Conservation (phyloP, 2,888 invertebrate genomes). For the Euproctis similis region DNA sequence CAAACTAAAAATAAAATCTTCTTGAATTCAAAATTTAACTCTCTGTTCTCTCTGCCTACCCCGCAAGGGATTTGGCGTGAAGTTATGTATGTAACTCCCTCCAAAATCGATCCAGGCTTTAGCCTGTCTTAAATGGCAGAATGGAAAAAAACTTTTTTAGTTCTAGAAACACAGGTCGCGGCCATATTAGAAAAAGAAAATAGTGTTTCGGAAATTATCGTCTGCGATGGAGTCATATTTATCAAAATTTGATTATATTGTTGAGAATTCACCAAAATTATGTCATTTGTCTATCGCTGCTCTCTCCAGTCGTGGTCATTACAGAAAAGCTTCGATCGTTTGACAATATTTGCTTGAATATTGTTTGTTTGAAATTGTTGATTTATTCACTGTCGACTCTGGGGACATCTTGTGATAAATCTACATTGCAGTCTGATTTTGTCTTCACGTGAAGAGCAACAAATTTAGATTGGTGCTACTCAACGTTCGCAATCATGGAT, state of each 20-base stretch:
- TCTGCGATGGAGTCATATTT: constrained; percentile 74
- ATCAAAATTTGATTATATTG: constrained; percentile 64
- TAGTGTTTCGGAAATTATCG: constrained; percentile 68
- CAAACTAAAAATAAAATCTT: no score
- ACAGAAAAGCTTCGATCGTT: constrained; percentile 68
- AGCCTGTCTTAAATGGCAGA: no score
- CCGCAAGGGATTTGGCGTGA: no score
- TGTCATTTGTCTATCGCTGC: constrained; percentile 66
- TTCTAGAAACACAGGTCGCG: constrained; percentile 32
- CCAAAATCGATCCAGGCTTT: no score
- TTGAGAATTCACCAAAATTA: constrained; percentile 70
- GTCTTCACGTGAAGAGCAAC: constrained; percentile 63
- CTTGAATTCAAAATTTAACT: no score
- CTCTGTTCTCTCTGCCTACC: no score
- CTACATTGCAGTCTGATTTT: constrained; percentile 53
- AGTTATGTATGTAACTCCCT: no score
- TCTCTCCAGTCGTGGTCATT: constrained; percentile 62
- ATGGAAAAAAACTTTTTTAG: constrained; percentile 6
- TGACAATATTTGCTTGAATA: constrained; percentile 66
- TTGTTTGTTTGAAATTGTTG: constrained; percentile 56
- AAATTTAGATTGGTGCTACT: constrained; percentile 61
- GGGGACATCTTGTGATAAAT: constrained; percentile 75
- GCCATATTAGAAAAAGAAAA: constrained; percentile 60
- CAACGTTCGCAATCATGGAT: constrained; percentile 74
- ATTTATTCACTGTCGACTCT: constrained; percentile 60